These are phyloP conservation scores for Sitobion miscanthi DNA, from an alignment of 1,140 invertebrate species.

Conservation along the genomic window DNA sequence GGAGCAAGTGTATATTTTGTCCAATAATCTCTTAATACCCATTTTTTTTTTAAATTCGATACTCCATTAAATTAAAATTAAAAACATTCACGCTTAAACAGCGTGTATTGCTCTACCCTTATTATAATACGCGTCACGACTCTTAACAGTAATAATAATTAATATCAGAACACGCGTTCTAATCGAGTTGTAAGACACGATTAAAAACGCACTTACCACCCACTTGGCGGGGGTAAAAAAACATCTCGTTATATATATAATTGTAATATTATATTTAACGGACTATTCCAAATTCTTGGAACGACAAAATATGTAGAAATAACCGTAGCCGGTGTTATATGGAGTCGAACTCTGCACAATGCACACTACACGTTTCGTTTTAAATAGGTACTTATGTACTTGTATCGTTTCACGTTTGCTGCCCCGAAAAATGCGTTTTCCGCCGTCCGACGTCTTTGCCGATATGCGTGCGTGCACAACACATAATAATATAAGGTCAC, in stretches of 20 bases:
- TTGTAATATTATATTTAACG: neutral
- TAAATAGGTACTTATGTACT: neutral
- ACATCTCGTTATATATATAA: neutral
- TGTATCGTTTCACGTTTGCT: too few species aligned
- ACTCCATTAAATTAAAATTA: neutral
- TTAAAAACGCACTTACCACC: too few species aligned
- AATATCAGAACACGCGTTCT: too few species aligned
- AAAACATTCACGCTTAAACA: neutral
- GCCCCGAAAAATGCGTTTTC: conserved; percentile 13
- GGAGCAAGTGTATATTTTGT: too few species aligned
- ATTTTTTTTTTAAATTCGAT: neutral
- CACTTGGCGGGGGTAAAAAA: too few species aligned
- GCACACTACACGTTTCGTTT: neutral
- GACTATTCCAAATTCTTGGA: conserved; percentile 14
- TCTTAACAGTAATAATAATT: neutral
- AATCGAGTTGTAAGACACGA: too few species aligned
- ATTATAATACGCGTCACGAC: neutral
- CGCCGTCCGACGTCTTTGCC: neutral
- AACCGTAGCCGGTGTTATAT: neutral
- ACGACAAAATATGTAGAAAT: neutral
- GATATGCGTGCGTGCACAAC: too few species aligned
- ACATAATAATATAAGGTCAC: neutral
- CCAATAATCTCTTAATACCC: neutral
- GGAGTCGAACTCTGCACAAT: neutral
- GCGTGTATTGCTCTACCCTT: neutral